phyloP scores from a whole-genome alignment of 2,113 vertebrate species.

The Haplochromis burtoni region DNA sequence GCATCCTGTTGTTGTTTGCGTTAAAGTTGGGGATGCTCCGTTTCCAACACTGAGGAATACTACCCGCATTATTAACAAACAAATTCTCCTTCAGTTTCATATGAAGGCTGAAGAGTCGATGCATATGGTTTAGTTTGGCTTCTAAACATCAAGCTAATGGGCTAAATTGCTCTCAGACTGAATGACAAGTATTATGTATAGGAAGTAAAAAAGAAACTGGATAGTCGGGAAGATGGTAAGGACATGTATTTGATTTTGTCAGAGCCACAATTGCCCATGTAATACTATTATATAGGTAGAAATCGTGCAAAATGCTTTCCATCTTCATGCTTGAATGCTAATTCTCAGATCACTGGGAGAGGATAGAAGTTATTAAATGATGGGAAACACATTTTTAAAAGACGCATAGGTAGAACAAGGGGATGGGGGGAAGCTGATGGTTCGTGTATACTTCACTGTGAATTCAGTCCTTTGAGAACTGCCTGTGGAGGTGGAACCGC shows the following conservation, averaged over 20 bases:
- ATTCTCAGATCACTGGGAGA: background rate
- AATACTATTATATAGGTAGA: constrained; percentile 4
- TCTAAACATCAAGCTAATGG: constrained; percentile 40
- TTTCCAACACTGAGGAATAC: constrained; percentile 15
- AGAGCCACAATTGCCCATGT: background rate
- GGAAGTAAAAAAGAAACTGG: constrained; percentile 37
- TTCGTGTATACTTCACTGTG: constrained; percentile 16
- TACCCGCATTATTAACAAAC: constrained; percentile 42
- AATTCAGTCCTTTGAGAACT: constrained; percentile 32
- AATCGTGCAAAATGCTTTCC: background rate
- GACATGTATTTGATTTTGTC: background rate
- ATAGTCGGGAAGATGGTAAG: constrained; percentile 4
- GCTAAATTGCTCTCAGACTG: constrained; percentile 61
- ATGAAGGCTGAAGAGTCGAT: constrained; percentile 11
- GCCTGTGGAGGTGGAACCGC: constrained; percentile 21
- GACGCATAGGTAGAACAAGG: background rate
- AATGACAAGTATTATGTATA: background rate
- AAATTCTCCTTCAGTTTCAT: constrained; percentile 31
- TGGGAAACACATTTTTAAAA: background rate
- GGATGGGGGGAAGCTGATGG: background rate
- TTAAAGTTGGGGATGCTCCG: constrained; percentile 36
- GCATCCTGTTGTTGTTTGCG: constrained; percentile 54
- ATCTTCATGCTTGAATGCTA: background rate
- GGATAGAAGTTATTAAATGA: background rate
- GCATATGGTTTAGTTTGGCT: constrained; percentile 26